phyloP scores from a whole-genome alignment of 2,888 invertebrate species.

The Orthosia cruda region DNA sequence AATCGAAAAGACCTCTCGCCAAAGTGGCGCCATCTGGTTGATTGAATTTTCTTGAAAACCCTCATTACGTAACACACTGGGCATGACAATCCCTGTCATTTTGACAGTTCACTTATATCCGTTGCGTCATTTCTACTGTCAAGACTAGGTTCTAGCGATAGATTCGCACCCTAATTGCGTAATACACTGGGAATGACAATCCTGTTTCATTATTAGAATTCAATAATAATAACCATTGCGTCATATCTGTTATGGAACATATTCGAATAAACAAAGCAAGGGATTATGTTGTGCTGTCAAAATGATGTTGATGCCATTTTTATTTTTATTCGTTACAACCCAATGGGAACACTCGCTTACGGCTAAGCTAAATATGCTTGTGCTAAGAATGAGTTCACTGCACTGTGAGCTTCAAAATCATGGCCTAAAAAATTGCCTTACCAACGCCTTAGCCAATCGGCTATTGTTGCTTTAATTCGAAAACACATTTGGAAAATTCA shows the following conservation, averaged over 20 bases:
- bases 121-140: neutral
- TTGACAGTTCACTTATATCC: slow-evolving; percentile 1
- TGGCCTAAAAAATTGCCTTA: slow-evolving; percentile 19
- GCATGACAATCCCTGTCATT: neutral
- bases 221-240: neutral
- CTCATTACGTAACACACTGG: neutral
- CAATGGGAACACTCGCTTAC: slow-evolving; percentile 5
- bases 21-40: too few relatives aligned
- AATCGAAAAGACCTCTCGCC: too few relatives aligned
- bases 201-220: slow-evolving; percentile 8
- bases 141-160: too few relatives aligned
- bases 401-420: slow-evolving; percentile 22
- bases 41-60: too few relatives aligned
- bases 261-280: neutral
- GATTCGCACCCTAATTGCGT: too few relatives aligned
- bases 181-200: neutral
- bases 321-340: neutral
- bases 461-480: slow-evolving; percentile 49
- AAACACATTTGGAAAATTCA: slow-evolving; percentile 6
- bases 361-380: slow-evolving; percentile 61
- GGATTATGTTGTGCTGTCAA: slow-evolving; percentile 11
- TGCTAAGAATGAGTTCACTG: slow-evolving; percentile 19
- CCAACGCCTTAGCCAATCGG: slow-evolving; percentile 48
- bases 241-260: neutral
- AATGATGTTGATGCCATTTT: neutral